Percentiles rank a stretch among this genome's conserved stretches.
phyloP scores from a whole-genome alignment of 2,113 vertebrate species.

The Dermatemys mawii region DNA sequence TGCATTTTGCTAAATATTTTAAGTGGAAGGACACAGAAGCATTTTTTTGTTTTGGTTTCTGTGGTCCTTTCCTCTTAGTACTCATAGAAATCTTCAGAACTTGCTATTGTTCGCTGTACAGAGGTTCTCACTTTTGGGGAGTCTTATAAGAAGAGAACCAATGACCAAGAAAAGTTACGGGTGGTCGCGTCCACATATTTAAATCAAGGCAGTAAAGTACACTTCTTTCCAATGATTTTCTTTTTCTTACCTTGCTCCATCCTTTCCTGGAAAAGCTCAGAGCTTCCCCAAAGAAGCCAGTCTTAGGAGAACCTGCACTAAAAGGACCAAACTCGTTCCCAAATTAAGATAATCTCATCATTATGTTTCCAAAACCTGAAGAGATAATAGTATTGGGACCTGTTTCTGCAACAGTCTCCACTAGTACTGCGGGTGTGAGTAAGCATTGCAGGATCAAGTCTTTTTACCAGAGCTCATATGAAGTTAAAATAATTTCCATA shows the following conservation, averaged over 20 bases:
- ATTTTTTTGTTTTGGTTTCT: neutral
- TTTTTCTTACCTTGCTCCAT: conserved; percentile 5
- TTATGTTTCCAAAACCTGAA: conserved; percentile 1
- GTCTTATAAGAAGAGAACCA: neutral
- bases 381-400: neutral
- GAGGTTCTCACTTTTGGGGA: neutral
- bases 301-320: conserved; percentile 33
- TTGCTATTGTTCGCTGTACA: neutral
- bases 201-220: neutral
- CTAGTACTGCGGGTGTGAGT: neutral
- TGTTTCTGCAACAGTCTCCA: neutral
- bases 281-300: conserved; percentile 29
- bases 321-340: conserved; percentile 27
- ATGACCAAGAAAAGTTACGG: neutral
- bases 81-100: neutral
- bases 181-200: neutral
- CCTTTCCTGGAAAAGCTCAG: conserved; percentile 44
- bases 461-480: neutral
- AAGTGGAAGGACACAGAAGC: neutral
- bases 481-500: neutral
- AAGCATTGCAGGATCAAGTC: neutral
- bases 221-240: neutral
- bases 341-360: conserved; percentile 3
- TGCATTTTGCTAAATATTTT: neutral
- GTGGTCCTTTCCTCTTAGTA: neutral